Conservation (phyloP, 2,113 vertebrate species). For the Lethenteron camtschaticum region DNA sequence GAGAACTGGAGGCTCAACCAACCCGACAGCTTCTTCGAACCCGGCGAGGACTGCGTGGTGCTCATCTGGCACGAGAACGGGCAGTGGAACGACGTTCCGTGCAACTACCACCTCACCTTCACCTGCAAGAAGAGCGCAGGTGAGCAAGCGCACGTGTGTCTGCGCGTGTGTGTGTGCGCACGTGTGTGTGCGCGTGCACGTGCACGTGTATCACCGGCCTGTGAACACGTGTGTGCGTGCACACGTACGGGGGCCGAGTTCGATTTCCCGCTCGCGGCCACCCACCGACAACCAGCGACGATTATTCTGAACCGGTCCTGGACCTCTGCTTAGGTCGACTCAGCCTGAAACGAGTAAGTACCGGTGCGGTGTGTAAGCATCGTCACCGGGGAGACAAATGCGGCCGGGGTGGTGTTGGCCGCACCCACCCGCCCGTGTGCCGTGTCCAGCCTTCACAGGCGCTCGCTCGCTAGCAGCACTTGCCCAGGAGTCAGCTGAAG, state of each 20-base stretch:
- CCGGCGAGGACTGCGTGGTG: conserved; percentile 86
- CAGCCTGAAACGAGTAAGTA: too few species aligned
- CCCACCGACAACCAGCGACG: too few species aligned
- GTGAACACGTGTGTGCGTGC: conserved; percentile 18
- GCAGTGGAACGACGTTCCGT: conserved; percentile 90
- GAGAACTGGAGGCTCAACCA: conserved; percentile 94
- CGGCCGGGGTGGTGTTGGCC: too few species aligned
- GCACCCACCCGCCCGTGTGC: too few species aligned
- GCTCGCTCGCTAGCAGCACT: too few species aligned
- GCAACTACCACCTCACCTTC: conserved; percentile 95
- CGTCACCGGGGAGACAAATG: too few species aligned
- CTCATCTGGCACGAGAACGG: conserved; percentile 77
- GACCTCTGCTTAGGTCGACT: too few species aligned
- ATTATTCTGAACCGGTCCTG: too few species aligned
- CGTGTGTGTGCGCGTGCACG: conserved; percentile 14
- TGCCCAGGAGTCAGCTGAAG: too few species aligned
- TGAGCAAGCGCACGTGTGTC: conserved; percentile 20
- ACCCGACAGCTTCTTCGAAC: conserved; percentile 87
- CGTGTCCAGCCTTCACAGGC: too few species aligned
- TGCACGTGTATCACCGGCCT: conserved; percentile 14
- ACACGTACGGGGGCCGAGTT: conserved; percentile 12
- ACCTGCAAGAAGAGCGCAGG: conserved; percentile 97
- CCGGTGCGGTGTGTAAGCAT: too few species aligned
- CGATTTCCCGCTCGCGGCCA: too few species aligned
- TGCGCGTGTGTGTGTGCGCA: conserved; percentile 11